phyloP scores from a whole-genome alignment of 2,797 vertebrate species.

The Macropodus opercularis region DNA sequence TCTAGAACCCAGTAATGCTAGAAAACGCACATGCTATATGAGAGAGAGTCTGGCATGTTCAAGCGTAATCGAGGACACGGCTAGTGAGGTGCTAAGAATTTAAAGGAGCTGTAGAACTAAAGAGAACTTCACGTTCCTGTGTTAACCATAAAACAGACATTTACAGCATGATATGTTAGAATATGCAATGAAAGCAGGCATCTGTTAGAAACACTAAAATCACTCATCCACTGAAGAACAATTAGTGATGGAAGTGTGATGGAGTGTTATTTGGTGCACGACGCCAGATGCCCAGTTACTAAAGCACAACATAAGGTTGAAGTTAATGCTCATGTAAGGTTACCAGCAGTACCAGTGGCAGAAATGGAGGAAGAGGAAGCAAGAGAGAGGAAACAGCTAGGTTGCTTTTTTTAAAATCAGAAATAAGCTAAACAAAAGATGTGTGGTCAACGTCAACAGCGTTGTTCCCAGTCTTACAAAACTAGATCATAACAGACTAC shows the following conservation, averaged over 20 bases:
- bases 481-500: too few relatives aligned
- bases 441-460: neutral
- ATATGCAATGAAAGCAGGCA: too few relatives aligned
- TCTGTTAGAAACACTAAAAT: neutral
- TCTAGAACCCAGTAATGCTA: conserved; percentile 11
- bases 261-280: conserved; percentile 23
- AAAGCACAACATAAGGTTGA: neutral
- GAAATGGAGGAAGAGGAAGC: conserved; percentile 23
- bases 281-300: too few relatives aligned
- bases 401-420: neutral
- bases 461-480: neutral
- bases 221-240: neutral
- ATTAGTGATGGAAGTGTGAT: neutral
- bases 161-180: too few relatives aligned
- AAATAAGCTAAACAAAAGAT: neutral
- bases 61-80: conserved; percentile 1
- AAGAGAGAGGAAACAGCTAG: conserved; percentile 12
- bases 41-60: conserved; percentile 1
- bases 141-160: neutral
- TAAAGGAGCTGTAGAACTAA: neutral
- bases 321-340: conserved; percentile 7
- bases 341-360: neutral
- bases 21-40: conserved; percentile 8
- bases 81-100: neutral
- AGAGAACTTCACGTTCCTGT: conserved; percentile 4